phyloP scores from a whole-genome alignment of 2,797 vertebrate species.

The Enteromius paludinosus region DNA sequence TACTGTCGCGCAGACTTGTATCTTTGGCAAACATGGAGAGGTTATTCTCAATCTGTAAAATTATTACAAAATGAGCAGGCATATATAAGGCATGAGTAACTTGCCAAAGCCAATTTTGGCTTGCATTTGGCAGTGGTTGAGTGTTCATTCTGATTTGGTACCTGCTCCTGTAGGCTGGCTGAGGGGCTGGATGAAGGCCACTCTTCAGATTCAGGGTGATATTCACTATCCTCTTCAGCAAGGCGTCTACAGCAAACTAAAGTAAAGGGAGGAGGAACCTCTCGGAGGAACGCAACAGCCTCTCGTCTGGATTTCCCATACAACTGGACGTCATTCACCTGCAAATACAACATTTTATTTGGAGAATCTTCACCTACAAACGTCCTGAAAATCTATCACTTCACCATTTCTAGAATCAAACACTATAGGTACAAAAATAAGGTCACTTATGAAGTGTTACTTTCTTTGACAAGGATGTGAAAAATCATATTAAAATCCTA shows the following conservation, averaged over 20 bases:
- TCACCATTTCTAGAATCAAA: not conserved
- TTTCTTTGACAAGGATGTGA: not conserved
- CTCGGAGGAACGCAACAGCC: constrained; percentile 90
- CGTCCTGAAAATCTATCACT: not conserved
- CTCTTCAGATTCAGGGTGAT: constrained; percentile 74
- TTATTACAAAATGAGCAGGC: constrained; percentile 6
- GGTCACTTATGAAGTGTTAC: not conserved
- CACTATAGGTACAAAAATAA: not conserved
- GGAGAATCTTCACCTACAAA: not conserved
- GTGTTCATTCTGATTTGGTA: constrained; percentile 43
- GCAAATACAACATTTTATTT: constrained; percentile 7
- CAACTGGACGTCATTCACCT: constrained; percentile 92
- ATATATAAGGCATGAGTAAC: not conserved
- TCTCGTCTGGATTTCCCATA: constrained; percentile 89
- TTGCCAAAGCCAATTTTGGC: not conserved
- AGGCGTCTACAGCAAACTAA: constrained; percentile 90
- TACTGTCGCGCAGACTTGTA: constrained; percentile 17
- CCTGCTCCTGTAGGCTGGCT: constrained; percentile 68
- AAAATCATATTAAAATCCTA: constrained; percentile 11
- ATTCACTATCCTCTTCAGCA: constrained; percentile 77
- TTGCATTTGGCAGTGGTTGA: constrained; percentile 24
- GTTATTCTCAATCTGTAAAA: constrained; percentile 70
- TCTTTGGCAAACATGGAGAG: constrained; percentile 66
- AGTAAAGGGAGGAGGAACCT: constrained; percentile 91
- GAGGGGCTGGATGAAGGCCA: constrained; percentile 48